These are phyloP conservation scores for Drosophila macrospina DNA, from an alignment of 2,888 invertebrate genomes.

Conservation along the genomic window DNA sequence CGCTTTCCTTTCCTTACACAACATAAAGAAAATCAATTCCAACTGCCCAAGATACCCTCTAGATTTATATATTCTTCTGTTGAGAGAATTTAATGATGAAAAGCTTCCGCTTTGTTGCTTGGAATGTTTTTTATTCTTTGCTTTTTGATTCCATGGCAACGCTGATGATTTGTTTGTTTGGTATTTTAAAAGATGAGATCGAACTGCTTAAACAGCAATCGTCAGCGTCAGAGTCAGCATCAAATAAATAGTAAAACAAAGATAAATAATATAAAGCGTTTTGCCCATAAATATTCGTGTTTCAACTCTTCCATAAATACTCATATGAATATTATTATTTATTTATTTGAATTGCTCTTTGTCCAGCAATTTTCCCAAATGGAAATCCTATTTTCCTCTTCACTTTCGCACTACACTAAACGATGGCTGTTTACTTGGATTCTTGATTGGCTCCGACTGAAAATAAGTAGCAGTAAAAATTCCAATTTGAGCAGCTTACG, in stretches of 20 bases:
- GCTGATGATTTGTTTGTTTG: constrained; percentile 64
- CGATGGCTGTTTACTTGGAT: constrained; percentile 10
- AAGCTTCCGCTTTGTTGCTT: constrained; percentile 57
- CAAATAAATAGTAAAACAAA: constrained; percentile 54
- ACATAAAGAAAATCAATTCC: neutral
- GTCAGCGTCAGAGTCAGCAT: constrained; percentile 9
- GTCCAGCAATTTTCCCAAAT: constrained; percentile 10
- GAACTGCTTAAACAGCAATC: constrained; percentile 7
- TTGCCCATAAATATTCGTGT: constrained; percentile 17
- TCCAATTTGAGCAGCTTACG: constrained; percentile 46
- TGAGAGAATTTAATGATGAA: constrained; percentile 64
- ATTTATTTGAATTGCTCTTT: constrained; percentile 35
- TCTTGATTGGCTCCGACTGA: constrained; percentile 6
- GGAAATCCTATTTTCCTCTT: constrained; percentile 21
- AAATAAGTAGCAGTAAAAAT: constrained; percentile 2
- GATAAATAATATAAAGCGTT: constrained; percentile 56
- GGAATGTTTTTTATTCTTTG: constrained; percentile 19
- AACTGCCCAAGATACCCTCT: neutral
- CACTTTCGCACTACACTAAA: constrained; percentile 3
- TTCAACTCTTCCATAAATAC: constrained; percentile 10
- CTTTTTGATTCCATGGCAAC: neutral
- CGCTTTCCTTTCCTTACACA: neutral
- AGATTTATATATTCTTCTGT: neutral
- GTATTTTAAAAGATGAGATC: constrained; percentile 26
- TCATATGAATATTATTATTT: constrained; percentile 33